Evolutionary conservation across 2,888 invertebrate genomes (phyloP).

Genomic region (Drosophila flavopinicola): DNA sequence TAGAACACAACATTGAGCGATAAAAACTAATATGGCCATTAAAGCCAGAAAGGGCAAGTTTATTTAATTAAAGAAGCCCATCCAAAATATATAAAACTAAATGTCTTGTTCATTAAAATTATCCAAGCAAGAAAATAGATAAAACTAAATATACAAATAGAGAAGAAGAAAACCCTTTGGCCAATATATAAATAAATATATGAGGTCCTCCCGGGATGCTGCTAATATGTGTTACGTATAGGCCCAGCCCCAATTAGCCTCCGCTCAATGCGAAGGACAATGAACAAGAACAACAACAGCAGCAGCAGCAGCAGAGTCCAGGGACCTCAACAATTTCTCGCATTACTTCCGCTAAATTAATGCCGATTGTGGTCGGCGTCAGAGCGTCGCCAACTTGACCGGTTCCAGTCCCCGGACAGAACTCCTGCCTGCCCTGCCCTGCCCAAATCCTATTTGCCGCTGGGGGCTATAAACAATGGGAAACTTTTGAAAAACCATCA

Average conservation of each 20-base stretch:
- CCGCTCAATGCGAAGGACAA: constrained; percentile 13
- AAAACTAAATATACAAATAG: constrained; percentile 49
- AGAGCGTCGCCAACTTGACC: constrained; percentile 64
- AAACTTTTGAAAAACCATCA: constrained; percentile 14
- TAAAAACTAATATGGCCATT: constrained; percentile 67
- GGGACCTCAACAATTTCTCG: constrained; percentile 75
- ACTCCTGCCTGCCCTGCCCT: no score
- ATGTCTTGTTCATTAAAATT: constrained; percentile 64
- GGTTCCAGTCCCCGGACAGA: background rate
- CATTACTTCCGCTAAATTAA: constrained; percentile 84
- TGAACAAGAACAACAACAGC: constrained; percentile 24
- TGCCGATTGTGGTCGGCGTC: constrained; percentile 76
- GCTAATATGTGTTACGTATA: constrained; percentile 21
- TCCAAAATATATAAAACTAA: constrained; percentile 55
- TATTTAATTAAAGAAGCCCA: constrained; percentile 68
- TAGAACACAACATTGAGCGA: constrained; percentile 51
- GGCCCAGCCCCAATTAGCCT: constrained; percentile 48
- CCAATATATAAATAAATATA: constrained; percentile 27
- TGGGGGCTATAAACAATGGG: constrained; percentile 23
- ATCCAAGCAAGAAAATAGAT: constrained; percentile 69
- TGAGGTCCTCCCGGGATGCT: constrained; percentile 6
- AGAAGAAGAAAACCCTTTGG: constrained; percentile 37
- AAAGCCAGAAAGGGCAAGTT: constrained; percentile 56
- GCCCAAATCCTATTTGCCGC: constrained; percentile 30
- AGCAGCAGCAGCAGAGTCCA: constrained; percentile 3